phyloP scores from a whole-genome alignment of 2,888 invertebrate genomes.

The Heliconius erato region DNA sequence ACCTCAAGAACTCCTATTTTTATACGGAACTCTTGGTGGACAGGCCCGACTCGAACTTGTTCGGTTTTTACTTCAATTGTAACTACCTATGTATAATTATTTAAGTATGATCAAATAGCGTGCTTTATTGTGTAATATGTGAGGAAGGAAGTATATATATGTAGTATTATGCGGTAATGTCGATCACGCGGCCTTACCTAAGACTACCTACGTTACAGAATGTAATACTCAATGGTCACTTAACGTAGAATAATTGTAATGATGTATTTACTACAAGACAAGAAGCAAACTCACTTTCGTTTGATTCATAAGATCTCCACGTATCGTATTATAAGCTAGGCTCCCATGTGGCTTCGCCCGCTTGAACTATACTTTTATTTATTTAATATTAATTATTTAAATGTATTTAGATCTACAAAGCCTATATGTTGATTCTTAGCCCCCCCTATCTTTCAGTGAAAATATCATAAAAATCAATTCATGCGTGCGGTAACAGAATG shows the following conservation, averaged over 20 bases:
- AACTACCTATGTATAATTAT: conserved; percentile 5
- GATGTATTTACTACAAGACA: conserved; percentile 6
- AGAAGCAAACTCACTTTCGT: neutral
- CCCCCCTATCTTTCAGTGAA: too few species aligned
- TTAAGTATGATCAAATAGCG: conserved; percentile 53
- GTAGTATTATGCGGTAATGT: conserved; percentile 67
- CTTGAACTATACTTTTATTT: neutral
- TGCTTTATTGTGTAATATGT: conserved; percentile 70
- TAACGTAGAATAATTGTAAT: conserved; percentile 17
- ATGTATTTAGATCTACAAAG: too few species aligned
- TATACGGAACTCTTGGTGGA: too few species aligned
- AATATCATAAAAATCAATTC: too few species aligned
- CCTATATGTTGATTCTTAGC: too few species aligned
- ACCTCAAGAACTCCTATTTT: too few species aligned
- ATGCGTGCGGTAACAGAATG: too few species aligned
- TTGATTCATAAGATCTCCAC: neutral
- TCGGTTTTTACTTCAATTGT: too few species aligned
- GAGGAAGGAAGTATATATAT: conserved; percentile 75
- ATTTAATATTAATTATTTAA: too few species aligned
- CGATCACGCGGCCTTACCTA: conserved; percentile 68
- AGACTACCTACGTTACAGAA: conserved; percentile 50
- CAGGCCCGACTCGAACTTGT: too few species aligned
- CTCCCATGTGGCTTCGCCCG: neutral
- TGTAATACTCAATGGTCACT: conserved; percentile 41
- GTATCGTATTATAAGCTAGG: neutral